Evolutionary conservation across 2,797 vertebrate genomes (phyloP).

Genomic region (Enteromius thamalakanensis): DNA sequence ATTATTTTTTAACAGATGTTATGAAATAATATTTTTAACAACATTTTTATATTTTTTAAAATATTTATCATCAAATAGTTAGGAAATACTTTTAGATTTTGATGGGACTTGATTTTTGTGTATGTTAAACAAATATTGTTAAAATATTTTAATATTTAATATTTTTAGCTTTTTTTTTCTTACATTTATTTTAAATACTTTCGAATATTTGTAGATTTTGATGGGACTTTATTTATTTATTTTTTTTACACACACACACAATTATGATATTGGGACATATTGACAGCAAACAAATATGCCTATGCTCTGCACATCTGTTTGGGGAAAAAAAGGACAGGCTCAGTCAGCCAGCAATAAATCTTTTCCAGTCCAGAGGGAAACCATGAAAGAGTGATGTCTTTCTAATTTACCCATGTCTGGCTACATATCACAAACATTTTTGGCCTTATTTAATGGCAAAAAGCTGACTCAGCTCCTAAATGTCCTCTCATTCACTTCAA

Average conservation of each 20-base stretch:
- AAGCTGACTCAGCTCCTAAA: background rate
- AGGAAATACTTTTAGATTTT: background rate
- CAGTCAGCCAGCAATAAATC: background rate
- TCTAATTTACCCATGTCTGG: background rate
- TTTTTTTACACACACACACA: background rate
- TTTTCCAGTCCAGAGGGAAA: slow-evolving; percentile 3
- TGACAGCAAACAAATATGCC: background rate
- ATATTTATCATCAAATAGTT: background rate
- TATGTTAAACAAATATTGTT: background rate
- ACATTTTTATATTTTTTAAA: background rate
- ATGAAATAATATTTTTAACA: too few species aligned
- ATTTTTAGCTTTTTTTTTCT: too few species aligned
- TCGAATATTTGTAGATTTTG: background rate
- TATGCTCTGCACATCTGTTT: background rate
- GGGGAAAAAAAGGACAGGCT: background rate
- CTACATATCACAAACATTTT: background rate
- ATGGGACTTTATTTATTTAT: background rate
- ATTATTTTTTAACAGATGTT: too few species aligned
- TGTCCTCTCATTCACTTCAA: background rate
- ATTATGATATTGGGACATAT: background rate
- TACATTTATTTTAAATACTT: too few species aligned
- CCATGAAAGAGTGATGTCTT: background rate
- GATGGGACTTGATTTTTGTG: background rate
- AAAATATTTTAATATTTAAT: too few species aligned
- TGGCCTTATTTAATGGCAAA: background rate